Evolutionary conservation across 2,888 invertebrate species (phyloP).

Genomic region (Autographa gamma): DNA sequence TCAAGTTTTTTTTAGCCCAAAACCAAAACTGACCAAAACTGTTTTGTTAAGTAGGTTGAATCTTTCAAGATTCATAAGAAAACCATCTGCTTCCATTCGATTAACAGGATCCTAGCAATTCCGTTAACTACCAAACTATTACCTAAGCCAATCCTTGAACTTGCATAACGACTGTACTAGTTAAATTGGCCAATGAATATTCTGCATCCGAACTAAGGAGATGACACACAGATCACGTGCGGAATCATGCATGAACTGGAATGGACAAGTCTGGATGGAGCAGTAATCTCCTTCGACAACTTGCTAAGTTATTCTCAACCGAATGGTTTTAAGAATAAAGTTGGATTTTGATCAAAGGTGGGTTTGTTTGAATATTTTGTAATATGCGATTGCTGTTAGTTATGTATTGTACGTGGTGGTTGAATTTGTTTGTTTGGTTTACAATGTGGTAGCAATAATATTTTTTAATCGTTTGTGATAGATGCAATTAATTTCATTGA

Average conservation of each 20-base stretch:
- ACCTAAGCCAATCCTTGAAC: slow-evolving; percentile 27
- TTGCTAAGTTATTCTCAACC: slow-evolving; percentile 15
- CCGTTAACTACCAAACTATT: not conserved
- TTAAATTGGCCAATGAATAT: slow-evolving; percentile 59
- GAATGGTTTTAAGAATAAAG: not conserved
- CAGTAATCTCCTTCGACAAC: slow-evolving; percentile 25
- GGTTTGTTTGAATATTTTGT: slow-evolving; percentile 33
- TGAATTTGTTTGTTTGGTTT: slow-evolving; percentile 13
- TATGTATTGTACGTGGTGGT: slow-evolving; percentile 24
- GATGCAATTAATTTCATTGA: not conserved
- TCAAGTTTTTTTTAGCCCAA: too few relatives aligned
- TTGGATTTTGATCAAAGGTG: slow-evolving; percentile 2
- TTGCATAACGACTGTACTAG: slow-evolving; percentile 38
- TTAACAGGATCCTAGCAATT: not conserved
- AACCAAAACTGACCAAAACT: too few relatives aligned
- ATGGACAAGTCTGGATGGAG: slow-evolving; percentile 44
- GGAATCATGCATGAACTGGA: slow-evolving; percentile 60
- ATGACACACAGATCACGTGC: slow-evolving; percentile 56
- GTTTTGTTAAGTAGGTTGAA: not conserved
- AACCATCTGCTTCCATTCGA: not conserved
- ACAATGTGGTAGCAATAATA: slow-evolving; percentile 4
- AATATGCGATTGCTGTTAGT: slow-evolving; percentile 34
- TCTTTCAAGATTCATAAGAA: not conserved
- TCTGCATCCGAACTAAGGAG: slow-evolving; percentile 48
- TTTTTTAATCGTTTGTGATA: not conserved